phyloP scores from a whole-genome alignment of 2,797 vertebrate species.

The Acanthiza pusilla region DNA sequence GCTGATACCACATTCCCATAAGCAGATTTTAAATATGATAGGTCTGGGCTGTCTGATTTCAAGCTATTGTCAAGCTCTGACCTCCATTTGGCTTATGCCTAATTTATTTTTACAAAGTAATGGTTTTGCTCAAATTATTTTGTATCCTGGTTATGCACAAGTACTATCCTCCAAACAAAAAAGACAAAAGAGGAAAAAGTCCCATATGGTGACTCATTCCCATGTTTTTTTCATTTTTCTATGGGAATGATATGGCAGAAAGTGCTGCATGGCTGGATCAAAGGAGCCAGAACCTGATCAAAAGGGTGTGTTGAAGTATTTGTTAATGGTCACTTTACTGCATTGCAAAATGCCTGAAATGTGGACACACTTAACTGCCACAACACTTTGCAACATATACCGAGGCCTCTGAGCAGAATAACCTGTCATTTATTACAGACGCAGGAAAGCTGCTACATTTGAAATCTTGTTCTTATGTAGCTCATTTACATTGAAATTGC shows the following conservation, averaged over 20 bases:
- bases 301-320: not conserved
- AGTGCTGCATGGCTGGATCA: not conserved
- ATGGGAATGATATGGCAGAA: not conserved
- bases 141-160: not conserved
- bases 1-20: not conserved
- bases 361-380: not conserved
- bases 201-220: not conserved
- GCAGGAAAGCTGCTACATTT: not conserved
- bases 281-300: not conserved
- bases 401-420: not conserved
- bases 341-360: not conserved
- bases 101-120: not conserved
- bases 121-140: not conserved
- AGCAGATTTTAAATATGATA: not conserved
- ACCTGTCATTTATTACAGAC: not conserved
- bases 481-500: conserved; percentile 33
- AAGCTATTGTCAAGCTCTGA: not conserved
- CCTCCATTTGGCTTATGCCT: not conserved
- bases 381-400: not conserved
- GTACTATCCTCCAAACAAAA: not conserved
- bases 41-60: not conserved
- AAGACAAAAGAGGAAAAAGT: not conserved
- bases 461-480: not conserved
- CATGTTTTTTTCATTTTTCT: not conserved
- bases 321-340: not conserved